phyloP scores from a whole-genome alignment of 30 jellyfish, hydroid and myxozoan genomes.

The Hydractinia symbiolongicarpus region DNA sequence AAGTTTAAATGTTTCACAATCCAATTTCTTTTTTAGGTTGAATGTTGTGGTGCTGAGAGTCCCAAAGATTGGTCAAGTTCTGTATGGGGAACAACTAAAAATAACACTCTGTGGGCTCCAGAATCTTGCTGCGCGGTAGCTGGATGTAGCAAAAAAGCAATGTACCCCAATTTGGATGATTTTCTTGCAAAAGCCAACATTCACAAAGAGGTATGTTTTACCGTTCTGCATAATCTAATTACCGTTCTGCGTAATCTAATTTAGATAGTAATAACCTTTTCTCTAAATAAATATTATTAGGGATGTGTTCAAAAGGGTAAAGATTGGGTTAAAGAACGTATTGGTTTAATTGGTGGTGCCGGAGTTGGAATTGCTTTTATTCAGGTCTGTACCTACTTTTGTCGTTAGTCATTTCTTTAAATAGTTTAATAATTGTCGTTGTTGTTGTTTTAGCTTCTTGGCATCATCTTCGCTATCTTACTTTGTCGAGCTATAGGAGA shows the following conservation, averaged over 20 bases:
- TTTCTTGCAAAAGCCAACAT: not conserved
- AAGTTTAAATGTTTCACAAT: not conserved
- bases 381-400: conserved; percentile 46
- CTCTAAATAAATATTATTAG: conserved; percentile 13
- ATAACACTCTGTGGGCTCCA: conserved; percentile 29
- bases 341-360: conserved; percentile 70
- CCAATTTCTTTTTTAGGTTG: conserved; percentile 23
- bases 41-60: conserved; percentile 74
- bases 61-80: conserved; percentile 67
- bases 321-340: conserved; percentile 52
- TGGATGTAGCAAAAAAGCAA: not conserved
- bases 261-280: not conserved
- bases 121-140: conserved; percentile 59
- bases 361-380: conserved; percentile 82
- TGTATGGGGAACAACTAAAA: conserved; percentile 29
- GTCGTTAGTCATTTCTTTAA: not conserved
- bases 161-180: not conserved
- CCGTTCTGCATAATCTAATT: too few relatives aligned
- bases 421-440: not conserved
- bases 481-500: conserved; percentile 15
- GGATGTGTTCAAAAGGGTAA: conserved; percentile 69
- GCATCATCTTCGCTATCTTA: conserved; percentile 1
- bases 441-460: not conserved
- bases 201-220: too few relatives aligned
- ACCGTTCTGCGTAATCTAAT: too few relatives aligned